phyloP scores from a whole-genome alignment of 2,888 invertebrate species.

The Sarcophaga caerulescens region DNA sequence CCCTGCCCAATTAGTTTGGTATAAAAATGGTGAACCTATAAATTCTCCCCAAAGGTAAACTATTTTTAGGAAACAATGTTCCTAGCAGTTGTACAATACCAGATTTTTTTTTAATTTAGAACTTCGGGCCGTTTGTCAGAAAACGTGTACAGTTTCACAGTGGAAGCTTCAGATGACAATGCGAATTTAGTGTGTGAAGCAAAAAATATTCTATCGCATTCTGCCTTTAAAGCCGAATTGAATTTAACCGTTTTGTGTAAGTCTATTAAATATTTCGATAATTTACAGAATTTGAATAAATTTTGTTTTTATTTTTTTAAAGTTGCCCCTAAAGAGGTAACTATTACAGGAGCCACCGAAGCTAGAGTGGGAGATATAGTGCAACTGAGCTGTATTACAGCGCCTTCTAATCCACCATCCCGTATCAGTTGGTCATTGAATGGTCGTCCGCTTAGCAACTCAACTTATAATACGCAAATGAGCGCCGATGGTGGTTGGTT shows the following conservation, averaged over 20 bases:
- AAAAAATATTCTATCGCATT: conserved; percentile 77
- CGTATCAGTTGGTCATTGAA: conserved; percentile 79
- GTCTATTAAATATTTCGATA: conserved; percentile 59
- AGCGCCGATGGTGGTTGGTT: conserved; percentile 77
- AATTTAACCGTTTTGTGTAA: conserved; percentile 78
- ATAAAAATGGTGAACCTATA: conserved; percentile 76
- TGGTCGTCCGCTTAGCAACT: conserved; percentile 75
- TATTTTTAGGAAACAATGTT: background rate
- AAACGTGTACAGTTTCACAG: conserved; percentile 78
- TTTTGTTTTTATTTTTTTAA: background rate
- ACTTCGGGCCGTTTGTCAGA: conserved; percentile 79
- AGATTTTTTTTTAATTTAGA: conserved; percentile 49
- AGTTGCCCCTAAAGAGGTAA: conserved; percentile 78
- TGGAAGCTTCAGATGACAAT: conserved; percentile 75
- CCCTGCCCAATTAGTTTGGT: conserved; percentile 78
- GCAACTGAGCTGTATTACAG: conserved; percentile 75
- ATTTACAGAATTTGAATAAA: background rate
- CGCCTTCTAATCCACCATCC: conserved; percentile 78
- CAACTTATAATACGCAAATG: conserved; percentile 73
- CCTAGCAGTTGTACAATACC: background rate
- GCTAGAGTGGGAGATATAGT: conserved; percentile 76
- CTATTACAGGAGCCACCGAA: conserved; percentile 75
- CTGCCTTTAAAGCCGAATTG: conserved; percentile 75
- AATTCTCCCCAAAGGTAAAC: conserved; percentile 76
- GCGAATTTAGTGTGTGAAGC: conserved; percentile 78